Percentiles rank a stretch among this genome's conserved stretches.
Conservation (phyloP, 1,140 invertebrate genomes). For the Alviniconcha marisindica region DNA sequence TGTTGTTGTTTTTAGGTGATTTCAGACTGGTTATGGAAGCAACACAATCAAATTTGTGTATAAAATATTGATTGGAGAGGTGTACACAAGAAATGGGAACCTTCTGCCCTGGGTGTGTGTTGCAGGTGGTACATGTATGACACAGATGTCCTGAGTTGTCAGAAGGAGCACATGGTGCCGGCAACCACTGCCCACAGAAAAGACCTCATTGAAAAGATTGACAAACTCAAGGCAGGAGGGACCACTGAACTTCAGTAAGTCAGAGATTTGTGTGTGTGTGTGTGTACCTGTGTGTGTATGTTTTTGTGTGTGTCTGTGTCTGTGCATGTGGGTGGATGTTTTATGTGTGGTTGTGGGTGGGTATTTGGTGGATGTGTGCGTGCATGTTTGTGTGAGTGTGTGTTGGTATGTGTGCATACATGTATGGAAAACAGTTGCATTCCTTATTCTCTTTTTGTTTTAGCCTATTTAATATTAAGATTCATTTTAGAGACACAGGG, state of each 20-base stretch:
- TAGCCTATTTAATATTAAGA: too few species aligned
- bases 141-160: constrained; percentile 75
- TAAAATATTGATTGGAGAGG: too few species aligned
- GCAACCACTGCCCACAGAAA: constrained; percentile 76
- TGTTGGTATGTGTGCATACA: not conserved
- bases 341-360: not conserved
- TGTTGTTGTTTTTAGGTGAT: too few species aligned
- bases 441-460: too few species aligned
- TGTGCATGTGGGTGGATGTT: not conserved
- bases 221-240: constrained; percentile 73
- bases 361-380: not conserved
- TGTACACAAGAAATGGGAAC: too few species aligned
- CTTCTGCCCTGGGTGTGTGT: too few species aligned
- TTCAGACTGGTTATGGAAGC: too few species aligned
- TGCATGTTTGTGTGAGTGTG: too few species aligned
- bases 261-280: not conserved
- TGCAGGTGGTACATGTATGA: constrained; percentile 73
- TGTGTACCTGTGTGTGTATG: too few species aligned
- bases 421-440: not conserved
- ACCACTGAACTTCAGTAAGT: constrained; percentile 76
- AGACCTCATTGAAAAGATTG: constrained; percentile 76
- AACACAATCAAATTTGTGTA: too few species aligned
- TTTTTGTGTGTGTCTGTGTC: not conserved
- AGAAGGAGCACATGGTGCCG: constrained; percentile 72
- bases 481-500: too few species aligned